A percentile compares a stretch with the other conserved stretches of the same genome.
phyloP scores from a whole-genome alignment of 2,888 invertebrate genomes.

The Xylocampa areola region DNA sequence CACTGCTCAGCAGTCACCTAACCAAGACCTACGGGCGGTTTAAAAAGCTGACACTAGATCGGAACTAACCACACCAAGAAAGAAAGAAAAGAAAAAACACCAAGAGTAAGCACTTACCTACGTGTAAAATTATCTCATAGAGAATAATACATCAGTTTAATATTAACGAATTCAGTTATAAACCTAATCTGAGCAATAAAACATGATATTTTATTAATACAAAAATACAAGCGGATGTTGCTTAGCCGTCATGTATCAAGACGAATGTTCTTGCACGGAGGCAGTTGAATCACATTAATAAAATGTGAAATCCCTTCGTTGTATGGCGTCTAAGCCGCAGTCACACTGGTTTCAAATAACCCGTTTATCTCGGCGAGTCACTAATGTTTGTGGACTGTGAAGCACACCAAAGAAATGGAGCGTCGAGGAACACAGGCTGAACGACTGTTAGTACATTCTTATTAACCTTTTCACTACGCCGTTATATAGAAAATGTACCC shows the following conservation, averaged over 20 bases:
- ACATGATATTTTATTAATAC: constrained; percentile 47
- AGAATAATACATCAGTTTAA: constrained; percentile 16
- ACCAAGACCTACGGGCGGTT: too few relatives aligned
- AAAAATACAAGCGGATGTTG: constrained; percentile 49
- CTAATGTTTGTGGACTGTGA: constrained; percentile 47
- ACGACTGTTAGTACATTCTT: constrained; percentile 36
- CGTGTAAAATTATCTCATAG: constrained; percentile 1
- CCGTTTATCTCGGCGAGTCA: constrained; percentile 44
- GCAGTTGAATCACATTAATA: constrained; percentile 55
- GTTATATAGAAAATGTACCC: constrained; percentile 38
- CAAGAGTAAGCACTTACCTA: background rate
- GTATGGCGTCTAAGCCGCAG: constrained; percentile 34
- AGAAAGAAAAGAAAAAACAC: too few relatives aligned
- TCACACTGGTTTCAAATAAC: constrained; percentile 53
- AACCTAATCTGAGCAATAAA: constrained; percentile 26
- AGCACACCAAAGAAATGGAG: constrained; percentile 42
- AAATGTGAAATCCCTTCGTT: constrained; percentile 51
- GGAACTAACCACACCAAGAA: too few relatives aligned
- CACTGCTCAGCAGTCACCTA: too few relatives aligned
- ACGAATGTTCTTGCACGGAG: constrained; percentile 44
- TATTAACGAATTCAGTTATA: constrained; percentile 44
- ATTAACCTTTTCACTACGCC: constrained; percentile 45
- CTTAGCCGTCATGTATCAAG: constrained; percentile 37
- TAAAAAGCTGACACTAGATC: too few relatives aligned
- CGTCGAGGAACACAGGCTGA: constrained; percentile 34